phyloP scores from a whole-genome alignment of 1,140 invertebrate species.

The Drosophila elegans region DNA sequence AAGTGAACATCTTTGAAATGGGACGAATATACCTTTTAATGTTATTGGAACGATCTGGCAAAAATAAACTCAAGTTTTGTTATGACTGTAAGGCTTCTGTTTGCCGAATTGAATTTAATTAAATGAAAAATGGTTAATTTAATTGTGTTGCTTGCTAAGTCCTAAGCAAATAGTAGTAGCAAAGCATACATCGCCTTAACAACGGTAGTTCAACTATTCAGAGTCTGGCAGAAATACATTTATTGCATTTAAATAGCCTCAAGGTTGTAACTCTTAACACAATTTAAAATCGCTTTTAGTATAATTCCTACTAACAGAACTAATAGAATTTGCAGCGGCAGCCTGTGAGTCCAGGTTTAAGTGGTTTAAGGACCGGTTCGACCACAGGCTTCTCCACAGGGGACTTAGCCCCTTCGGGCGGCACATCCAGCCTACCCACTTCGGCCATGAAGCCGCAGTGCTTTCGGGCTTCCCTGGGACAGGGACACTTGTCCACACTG shows the following conservation, averaged over 20 bases:
- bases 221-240: too few relatives aligned
- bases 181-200: too few relatives aligned
- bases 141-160: too few relatives aligned
- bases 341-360: not conserved
- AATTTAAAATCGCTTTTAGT: slow-evolving; percentile 9
- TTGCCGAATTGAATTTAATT: too few relatives aligned
- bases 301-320: not conserved
- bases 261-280: slow-evolving; percentile 9
- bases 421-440: slow-evolving; percentile 8
- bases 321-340: slow-evolving; percentile 39
- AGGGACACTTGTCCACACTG: slow-evolving; percentile 42
- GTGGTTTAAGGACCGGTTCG: not conserved
- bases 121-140: too few relatives aligned
- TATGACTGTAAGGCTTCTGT: too few relatives aligned
- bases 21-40: too few relatives aligned
- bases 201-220: too few relatives aligned
- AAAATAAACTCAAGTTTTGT: too few relatives aligned
- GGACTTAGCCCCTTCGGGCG: not conserved
- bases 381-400: not conserved
- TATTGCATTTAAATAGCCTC: not conserved
- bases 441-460: slow-evolving; percentile 46
- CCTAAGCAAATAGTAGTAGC: too few relatives aligned
- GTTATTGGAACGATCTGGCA: too few relatives aligned
- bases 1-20: too few relatives aligned
- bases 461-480: slow-evolving; percentile 27